Base-by-base conservation (phyloP, 1,140 invertebrate species). In the Agrilus planipennis region DNA sequence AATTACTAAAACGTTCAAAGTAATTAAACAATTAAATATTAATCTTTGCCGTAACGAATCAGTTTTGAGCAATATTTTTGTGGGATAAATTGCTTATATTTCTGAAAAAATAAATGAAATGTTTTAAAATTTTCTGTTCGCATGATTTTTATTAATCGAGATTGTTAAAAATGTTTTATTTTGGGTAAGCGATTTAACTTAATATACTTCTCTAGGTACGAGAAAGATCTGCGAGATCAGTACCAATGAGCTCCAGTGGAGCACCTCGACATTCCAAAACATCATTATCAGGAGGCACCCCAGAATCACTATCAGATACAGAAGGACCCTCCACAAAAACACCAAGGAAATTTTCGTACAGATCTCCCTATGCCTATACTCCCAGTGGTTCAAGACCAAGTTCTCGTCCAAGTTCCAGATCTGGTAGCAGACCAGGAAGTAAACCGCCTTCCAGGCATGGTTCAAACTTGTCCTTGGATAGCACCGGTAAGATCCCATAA, bases 371-470 rank as follows among this genome's bases (percentile, higher is more conserved):
- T n/a, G 61, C 58, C 15, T 55, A 76, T 47, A 78, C 76, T 34
- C 76, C 76, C 11, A 73, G 73, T 44, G 75, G 81, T 12, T 89
- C 84, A 39, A 71, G 84, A 47, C 72, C 71, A 38, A 70, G 76
- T 40, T 78, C 76, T 30, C 64, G 77, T 58, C 81, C 84, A 29
- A 75, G 77, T 23, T 89, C 84, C 29, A 70, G 85, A 53, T 81
- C 86, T 34, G 76, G 79, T 22, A 89, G 84, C 51, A 74, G 89
- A 53, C 73, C 78, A 46, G 80, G 83, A 29, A 86, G 84, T 22
- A 89, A 90, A 62, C 88, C 89, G 50, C 84, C 89, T 15, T 93
- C 89, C 57, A 77, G 90, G 55, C 86, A 92, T 56, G 89, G 89
- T 44, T 95, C 91, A 21, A 90, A 88, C 52, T 74, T 90, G 31